Evolutionary conservation across 2,888 invertebrate species (phyloP).

Genomic region (Neocrepidodera transversa): DNA sequence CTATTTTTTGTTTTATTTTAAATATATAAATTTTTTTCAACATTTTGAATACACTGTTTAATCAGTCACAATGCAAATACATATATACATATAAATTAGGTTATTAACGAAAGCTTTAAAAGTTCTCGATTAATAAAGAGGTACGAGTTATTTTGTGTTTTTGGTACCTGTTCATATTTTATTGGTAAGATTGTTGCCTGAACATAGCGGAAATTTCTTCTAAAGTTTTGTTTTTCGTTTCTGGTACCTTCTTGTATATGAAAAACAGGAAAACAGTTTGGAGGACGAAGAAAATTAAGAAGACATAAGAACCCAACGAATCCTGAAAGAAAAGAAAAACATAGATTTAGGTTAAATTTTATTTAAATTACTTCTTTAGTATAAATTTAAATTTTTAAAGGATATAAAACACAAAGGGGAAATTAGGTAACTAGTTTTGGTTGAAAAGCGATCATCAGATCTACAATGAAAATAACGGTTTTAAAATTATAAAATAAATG

Average conservation of each 20-base stretch:
- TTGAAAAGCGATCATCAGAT: no score
- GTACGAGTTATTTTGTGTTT: not conserved
- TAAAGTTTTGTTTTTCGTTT: slow-evolving; percentile 85
- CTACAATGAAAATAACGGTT: no score
- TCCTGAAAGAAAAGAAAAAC: slow-evolving; percentile 58
- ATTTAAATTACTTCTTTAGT: no score
- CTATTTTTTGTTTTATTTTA: no score
- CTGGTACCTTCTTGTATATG: slow-evolving; percentile 85
- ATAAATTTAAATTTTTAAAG: not conserved
- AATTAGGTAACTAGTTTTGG: no score
- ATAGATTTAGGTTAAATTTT: no score
- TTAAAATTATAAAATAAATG: no score
- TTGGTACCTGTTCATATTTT: slow-evolving; percentile 43
- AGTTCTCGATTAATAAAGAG: no score
- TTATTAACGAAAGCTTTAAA: not conserved
- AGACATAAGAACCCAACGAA: slow-evolving; percentile 72
- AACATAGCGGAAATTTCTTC: slow-evolving; percentile 87
- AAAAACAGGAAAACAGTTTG: slow-evolving; percentile 78
- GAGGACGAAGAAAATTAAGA: slow-evolving; percentile 79
- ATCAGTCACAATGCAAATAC: slow-evolving; percentile 30
- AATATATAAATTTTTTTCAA: slow-evolving; percentile 7
- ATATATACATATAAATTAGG: slow-evolving; percentile 27
- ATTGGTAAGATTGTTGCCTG: slow-evolving; percentile 72
- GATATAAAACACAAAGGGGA: not conserved
- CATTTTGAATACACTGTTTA: slow-evolving; percentile 7